Percentiles rank a stretch among this genome's conserved stretches.
These are phyloP conservation scores for Gymnocephalus cernua DNA, from an alignment of 2,113 vertebrate genomes.

Conservation along the genomic window DNA sequence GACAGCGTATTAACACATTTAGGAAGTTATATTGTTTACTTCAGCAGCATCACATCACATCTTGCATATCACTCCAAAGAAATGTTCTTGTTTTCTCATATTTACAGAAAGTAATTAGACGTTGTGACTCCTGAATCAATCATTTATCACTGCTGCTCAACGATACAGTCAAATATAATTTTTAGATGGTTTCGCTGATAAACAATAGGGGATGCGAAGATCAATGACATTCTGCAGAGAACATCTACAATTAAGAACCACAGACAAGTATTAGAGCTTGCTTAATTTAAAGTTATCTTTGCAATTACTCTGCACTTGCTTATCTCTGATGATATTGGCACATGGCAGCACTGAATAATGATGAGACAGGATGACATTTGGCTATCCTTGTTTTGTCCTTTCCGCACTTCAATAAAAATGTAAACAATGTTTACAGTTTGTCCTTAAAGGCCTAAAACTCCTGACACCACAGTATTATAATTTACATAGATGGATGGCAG, in stretches of 20 bases:
- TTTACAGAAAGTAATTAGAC: slow-evolving; percentile 48
- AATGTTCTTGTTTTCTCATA: slow-evolving; percentile 15
- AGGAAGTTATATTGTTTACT: neutral
- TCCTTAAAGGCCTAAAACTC: slow-evolving; percentile 57
- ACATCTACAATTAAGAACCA: slow-evolving; percentile 72
- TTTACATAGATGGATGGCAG: slow-evolving; percentile 43
- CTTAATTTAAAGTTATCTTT: slow-evolving; percentile 80
- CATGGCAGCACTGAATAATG: slow-evolving; percentile 64
- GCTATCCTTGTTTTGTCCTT: slow-evolving; percentile 75
- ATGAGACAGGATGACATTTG: slow-evolving; percentile 73
- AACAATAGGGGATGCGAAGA: slow-evolving; percentile 61
- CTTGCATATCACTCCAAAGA: neutral
- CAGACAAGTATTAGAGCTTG: slow-evolving; percentile 64
- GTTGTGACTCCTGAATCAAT: slow-evolving; percentile 44
- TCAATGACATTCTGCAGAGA: slow-evolving; percentile 67
- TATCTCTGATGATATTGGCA: slow-evolving; percentile 76
- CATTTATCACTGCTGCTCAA: slow-evolving; percentile 45
- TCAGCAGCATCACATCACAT: neutral
- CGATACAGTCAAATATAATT: slow-evolving; percentile 65
- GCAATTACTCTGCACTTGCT: slow-evolving; percentile 78
- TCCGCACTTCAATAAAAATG: slow-evolving; percentile 66
- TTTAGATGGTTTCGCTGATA: slow-evolving; percentile 73
- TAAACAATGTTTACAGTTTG: slow-evolving; percentile 70
- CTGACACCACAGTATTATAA: slow-evolving; percentile 49
- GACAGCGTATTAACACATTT: slow-evolving; percentile 23